Evolutionary conservation across 2,113 vertebrate genomes (phyloP).

Genomic region (Scopus umbretta): DNA sequence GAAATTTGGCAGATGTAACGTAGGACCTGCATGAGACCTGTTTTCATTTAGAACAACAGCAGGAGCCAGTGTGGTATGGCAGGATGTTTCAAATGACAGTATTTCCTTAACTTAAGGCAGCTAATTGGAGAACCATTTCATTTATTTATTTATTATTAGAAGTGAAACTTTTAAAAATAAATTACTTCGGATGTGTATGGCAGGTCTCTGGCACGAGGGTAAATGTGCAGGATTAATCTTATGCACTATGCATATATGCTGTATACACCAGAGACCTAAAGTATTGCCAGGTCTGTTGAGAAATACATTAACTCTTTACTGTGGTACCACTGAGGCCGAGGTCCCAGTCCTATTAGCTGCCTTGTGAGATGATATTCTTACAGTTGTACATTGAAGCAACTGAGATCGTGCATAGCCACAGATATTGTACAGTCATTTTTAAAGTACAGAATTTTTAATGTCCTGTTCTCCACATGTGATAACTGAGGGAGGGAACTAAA

Average conservation of each 20-base stretch:
- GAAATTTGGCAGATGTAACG: background rate
- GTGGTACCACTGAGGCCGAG: background rate
- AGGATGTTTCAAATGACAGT: background rate
- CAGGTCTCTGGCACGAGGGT: background rate
- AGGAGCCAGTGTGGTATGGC: background rate
- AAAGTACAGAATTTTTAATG: background rate
- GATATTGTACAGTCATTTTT: background rate
- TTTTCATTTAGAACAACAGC: background rate
- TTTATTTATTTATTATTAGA: background rate
- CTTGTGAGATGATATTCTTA: background rate
- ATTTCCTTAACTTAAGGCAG: background rate
- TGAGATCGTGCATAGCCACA: background rate
- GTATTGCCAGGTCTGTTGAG: background rate
- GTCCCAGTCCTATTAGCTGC: background rate
- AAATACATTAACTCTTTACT: background rate
- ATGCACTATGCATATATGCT: accelerated
- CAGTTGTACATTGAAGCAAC: background rate
- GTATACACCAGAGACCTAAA: background rate
- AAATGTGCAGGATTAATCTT: background rate
- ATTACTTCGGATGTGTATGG: background rate
- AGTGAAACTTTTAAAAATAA: background rate
- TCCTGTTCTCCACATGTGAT: background rate
- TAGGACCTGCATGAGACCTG: background rate
- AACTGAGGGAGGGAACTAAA: background rate
- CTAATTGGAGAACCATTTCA: background rate